Evolutionary conservation across 2,797 vertebrate genomes (phyloP).

Genomic region (Sebastes oblongus): DNA sequence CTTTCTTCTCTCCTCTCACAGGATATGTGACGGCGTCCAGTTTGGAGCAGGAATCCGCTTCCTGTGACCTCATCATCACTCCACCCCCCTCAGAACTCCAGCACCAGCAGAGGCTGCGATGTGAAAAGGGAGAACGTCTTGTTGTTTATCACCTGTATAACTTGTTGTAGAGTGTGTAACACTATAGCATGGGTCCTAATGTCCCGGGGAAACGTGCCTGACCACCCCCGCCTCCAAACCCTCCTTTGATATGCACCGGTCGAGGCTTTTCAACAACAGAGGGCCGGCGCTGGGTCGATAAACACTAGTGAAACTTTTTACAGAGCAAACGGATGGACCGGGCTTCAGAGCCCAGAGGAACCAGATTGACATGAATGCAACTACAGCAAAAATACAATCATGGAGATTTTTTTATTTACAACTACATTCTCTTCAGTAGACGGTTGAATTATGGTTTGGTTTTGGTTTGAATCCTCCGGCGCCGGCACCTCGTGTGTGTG

Average conservation of each 20-base stretch:
- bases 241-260: constrained; percentile 22
- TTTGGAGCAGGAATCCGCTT: constrained; percentile 97
- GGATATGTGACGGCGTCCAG: constrained; percentile 96
- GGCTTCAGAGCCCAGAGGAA: background rate
- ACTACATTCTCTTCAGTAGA: background rate
- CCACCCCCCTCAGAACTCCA: background rate
- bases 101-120: background rate
- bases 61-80: constrained; percentile 78
- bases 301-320: background rate
- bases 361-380: too few species aligned
- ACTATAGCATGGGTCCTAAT: constrained; percentile 44
- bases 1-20: constrained; percentile 63
- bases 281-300: constrained; percentile 5
- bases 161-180: constrained; percentile 57
- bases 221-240: background rate
- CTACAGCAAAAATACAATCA: background rate
- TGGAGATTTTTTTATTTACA: too few species aligned
- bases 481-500: constrained; percentile 11
- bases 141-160: constrained; percentile 57
- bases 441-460: background rate
- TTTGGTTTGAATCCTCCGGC: constrained; percentile 10
- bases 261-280: background rate
- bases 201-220: constrained; percentile 39
- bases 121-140: constrained; percentile 29
- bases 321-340: background rate